phyloP scores from a whole-genome alignment of 1,140 invertebrate genomes.

The Armadillidium nasatum region DNA sequence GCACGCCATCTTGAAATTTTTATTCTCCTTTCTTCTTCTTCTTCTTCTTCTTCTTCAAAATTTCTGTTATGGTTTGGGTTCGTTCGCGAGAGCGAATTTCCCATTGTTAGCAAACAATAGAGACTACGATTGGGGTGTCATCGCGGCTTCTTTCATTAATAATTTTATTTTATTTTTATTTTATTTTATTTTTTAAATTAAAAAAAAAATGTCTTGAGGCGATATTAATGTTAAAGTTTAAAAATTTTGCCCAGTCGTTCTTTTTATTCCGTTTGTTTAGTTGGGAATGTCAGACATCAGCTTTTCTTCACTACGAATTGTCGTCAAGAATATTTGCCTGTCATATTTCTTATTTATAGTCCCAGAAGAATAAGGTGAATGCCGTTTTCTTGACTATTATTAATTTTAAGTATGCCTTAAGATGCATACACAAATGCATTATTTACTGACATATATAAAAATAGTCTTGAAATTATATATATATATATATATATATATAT shows the following conservation, averaged over 20 bases:
- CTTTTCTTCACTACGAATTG: not conserved
- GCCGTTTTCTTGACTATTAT: not conserved
- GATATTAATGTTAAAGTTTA: not conserved
- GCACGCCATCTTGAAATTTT: not conserved
- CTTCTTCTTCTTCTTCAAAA: not conserved
- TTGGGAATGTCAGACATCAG: not conserved
- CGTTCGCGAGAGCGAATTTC: not conserved
- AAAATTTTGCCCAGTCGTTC: not conserved
- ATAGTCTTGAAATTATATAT: too few species aligned
- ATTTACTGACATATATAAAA: too few species aligned
- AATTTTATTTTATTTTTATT: not conserved
- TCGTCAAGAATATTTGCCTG: not conserved
- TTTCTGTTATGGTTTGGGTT: too few species aligned
- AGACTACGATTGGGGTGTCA: not conserved
- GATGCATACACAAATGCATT: too few species aligned
- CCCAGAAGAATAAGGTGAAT: too few species aligned
- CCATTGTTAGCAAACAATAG: not conserved
- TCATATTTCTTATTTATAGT: constrained; percentile 4
- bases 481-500: constrained; percentile 23
- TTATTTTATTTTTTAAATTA: too few species aligned
- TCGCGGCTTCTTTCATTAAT: constrained; percentile 3
- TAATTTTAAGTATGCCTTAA: too few species aligned
- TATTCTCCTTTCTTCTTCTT: not conserved
- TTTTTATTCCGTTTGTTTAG: not conserved
- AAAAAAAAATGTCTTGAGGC: not conserved